Evolutionary conservation across 2,797 vertebrate species (phyloP).

Genomic region (Halcyon smyrnensis): DNA sequence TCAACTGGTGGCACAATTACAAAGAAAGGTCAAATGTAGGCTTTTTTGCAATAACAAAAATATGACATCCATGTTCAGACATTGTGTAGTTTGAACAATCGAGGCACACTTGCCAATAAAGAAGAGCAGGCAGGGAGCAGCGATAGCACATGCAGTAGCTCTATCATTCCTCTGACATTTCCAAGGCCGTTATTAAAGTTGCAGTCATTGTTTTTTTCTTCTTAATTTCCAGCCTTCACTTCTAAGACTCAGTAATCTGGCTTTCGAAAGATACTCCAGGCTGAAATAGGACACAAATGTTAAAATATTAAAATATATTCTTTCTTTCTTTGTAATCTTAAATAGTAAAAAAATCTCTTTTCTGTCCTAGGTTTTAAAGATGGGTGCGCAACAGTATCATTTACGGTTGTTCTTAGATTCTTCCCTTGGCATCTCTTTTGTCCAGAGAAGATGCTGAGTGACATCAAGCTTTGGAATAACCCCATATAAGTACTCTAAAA

Average conservation of each 20-base stretch:
- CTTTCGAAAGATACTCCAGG: not conserved
- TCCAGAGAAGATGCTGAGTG: not conserved
- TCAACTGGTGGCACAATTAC: constrained; percentile 49
- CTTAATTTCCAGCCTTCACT: not conserved
- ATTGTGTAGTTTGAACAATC: not conserved
- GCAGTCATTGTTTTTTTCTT: not conserved
- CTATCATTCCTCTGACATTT: not conserved
- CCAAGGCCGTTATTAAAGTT: not conserved
- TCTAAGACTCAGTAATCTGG: not conserved
- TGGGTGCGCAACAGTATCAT: not conserved
- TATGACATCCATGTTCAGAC: not conserved
- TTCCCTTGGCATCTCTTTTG: not conserved
- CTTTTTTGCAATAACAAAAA: constrained; percentile 6
- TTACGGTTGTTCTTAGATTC: not conserved
- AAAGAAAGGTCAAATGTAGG: constrained; percentile 63
- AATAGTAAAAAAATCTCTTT: not conserved
- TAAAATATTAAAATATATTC: not conserved
- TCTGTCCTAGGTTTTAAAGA: not conserved
- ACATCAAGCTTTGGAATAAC: not conserved
- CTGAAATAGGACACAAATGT: not conserved
- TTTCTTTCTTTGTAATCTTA: not conserved
- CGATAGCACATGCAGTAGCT: constrained; percentile 10
- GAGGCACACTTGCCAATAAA: constrained; percentile 23
- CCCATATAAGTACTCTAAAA: not conserved
- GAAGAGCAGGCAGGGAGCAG: constrained; percentile 23